Conservation (phyloP, 1,140 invertebrate genomes). For the Zaprionus nigranus region DNA sequence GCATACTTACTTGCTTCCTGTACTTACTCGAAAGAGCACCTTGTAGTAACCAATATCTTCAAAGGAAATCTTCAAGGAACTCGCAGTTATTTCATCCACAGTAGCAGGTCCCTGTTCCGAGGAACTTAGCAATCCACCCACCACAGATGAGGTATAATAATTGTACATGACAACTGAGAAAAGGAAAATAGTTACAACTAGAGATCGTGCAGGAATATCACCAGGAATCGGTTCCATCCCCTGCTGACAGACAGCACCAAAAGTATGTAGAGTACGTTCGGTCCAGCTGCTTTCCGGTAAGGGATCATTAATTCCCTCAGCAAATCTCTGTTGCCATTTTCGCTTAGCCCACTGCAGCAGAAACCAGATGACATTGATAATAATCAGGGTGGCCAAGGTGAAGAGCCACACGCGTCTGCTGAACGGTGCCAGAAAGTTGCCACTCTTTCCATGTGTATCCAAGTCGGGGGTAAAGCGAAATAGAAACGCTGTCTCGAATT, state of each 20-base stretch:
- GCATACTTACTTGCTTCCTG: neutral
- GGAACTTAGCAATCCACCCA: constrained; percentile 75
- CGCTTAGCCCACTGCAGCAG: constrained; percentile 51
- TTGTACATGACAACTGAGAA: constrained; percentile 80
- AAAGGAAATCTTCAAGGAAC: constrained; percentile 73
- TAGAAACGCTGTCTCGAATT: constrained; percentile 76
- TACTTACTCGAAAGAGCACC: constrained; percentile 74
- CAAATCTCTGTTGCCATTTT: neutral
- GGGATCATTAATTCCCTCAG: neutral
- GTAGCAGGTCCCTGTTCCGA: constrained; percentile 66
- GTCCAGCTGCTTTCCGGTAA: constrained; percentile 32
- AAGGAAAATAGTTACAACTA: constrained; percentile 70
- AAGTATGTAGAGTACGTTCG: constrained; percentile 53
- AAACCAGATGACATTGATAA: constrained; percentile 59
- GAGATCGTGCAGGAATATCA: constrained; percentile 56
- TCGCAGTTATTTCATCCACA: constrained; percentile 67
- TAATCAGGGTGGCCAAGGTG: constrained; percentile 35
- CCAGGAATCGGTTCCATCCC: constrained; percentile 67
- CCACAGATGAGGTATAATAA: constrained; percentile 81
- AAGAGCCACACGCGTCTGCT: constrained; percentile 67
- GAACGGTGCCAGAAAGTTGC: constrained; percentile 75
- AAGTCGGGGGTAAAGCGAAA: constrained; percentile 74
- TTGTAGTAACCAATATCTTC: constrained; percentile 83
- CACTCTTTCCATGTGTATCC: constrained; percentile 63
- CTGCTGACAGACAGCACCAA: constrained; percentile 76